Evolutionary conservation across 2,888 invertebrate species (phyloP).

Genomic region (Xylocampa areola): DNA sequence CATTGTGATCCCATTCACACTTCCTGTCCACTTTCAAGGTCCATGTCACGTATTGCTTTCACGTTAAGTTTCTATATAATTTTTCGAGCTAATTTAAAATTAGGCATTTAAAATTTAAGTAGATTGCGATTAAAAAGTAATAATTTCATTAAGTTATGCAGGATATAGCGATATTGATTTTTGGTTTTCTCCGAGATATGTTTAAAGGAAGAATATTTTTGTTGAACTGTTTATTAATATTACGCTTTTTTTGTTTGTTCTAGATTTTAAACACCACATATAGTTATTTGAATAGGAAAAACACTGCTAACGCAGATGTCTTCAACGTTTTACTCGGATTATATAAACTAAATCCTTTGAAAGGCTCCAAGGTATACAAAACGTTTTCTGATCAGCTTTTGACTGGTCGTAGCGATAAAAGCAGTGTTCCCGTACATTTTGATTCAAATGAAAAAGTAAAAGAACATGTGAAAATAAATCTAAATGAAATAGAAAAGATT

Average conservation of each 20-base stretch:
- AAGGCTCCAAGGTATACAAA: constrained; percentile 73
- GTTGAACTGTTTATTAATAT: neutral
- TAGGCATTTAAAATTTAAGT: too few species aligned
- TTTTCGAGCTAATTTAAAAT: neutral
- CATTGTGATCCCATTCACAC: constrained; percentile 28
- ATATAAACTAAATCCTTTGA: constrained; percentile 80
- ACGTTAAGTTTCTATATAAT: neutral
- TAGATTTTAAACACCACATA: constrained; percentile 28
- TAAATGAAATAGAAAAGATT: constrained; percentile 66
- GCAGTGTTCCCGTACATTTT: constrained; percentile 63
- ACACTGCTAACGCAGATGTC: constrained; percentile 59
- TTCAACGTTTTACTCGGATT: constrained; percentile 75
- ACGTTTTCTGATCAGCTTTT: constrained; percentile 72
- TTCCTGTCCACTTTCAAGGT: constrained; percentile 34
- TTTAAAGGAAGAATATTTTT: too few species aligned
- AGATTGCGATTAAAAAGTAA: too few species aligned
- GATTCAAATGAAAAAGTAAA: constrained; percentile 73
- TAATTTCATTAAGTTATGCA: too few species aligned
- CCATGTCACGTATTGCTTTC: neutral
- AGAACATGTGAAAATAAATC: constrained; percentile 61
- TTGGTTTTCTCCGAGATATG: too few species aligned
- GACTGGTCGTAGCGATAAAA: constrained; percentile 30
- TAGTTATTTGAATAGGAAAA: constrained; percentile 20
- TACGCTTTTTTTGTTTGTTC: constrained; percentile 13
- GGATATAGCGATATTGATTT: too few species aligned